phyloP scores from a whole-genome alignment of 2,797 vertebrate genomes.

The Pelobates cultripes region DNA sequence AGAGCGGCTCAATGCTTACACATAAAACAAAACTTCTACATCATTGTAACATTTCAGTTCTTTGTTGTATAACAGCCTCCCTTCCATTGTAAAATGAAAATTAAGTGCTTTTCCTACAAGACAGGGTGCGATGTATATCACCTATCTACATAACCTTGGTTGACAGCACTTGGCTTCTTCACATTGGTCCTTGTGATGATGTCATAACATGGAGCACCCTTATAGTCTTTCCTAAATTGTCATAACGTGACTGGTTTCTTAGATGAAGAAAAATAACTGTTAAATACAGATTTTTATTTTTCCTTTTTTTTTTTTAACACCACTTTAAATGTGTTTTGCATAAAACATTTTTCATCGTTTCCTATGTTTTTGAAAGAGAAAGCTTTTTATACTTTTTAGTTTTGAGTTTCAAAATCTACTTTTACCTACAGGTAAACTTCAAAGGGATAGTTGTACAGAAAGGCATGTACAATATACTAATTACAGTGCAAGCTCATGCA shows the following conservation, averaged over 20 bases:
- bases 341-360: constrained; percentile 80
- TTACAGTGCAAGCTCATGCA: constrained; percentile 70
- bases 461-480: constrained; percentile 64
- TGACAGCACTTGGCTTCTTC: constrained; percentile 73
- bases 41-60: constrained; percentile 67
- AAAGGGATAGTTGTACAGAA: constrained; percentile 77
- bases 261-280: constrained; percentile 69
- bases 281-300: constrained; percentile 71
- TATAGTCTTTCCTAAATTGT: constrained; percentile 68
- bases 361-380: constrained; percentile 77
- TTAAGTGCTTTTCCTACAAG: constrained; percentile 77
- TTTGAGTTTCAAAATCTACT: constrained; percentile 75
- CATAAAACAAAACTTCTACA: constrained; percentile 77
- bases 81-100: constrained; percentile 70
- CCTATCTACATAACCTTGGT: constrained; percentile 66
- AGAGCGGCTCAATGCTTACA: constrained; percentile 97
- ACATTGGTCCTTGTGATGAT: constrained; percentile 67
- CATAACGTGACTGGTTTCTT: constrained; percentile 67
- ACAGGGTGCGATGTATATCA: constrained; percentile 70
- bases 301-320: constrained; percentile 78
- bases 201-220: constrained; percentile 74
- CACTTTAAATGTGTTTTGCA: constrained; percentile 72
- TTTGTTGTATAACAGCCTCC: constrained; percentile 77
- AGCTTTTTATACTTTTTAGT: constrained; percentile 83
- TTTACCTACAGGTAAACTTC: constrained; percentile 81